Base-by-base conservation (phyloP, 2,113 vertebrate species). In the Oncorhynchus keta region DNA sequence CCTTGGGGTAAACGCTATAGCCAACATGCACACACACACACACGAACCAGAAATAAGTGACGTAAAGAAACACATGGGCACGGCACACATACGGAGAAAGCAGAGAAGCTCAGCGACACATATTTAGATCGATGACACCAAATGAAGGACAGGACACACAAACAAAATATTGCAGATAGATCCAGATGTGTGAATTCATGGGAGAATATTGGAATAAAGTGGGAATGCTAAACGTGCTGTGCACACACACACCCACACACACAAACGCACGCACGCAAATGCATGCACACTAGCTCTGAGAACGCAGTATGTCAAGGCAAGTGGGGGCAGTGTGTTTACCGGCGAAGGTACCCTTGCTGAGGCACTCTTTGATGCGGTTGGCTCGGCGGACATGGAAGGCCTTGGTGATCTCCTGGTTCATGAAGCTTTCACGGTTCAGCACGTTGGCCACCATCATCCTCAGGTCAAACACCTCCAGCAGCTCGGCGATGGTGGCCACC, bases 371-470 rank as follows among this genome's bases (percentile, higher is more conserved):
- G 93, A 97, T 95, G 79, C 96, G 95, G 90, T 97, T 97, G 89
- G 95, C 95, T 1, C 95, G 94, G 61, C 96, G 95, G 45, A 97
- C 95, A 0, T 97, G 96, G 90, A 97, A 97, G 76, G 96, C 96
- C 89, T 96, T 96, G 83, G 96, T 97, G 90, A 97, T 97, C 90
- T 97, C 96, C 86, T 95, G 95, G 89, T 97, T 97, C 96, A 97
- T 97, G 92, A 97, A 97, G 87, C 96, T 96, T 87, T 97, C 96
- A 80, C 93, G 92, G 92, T 96, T 97, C 78, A 97, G 93, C 28
- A 95, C 90, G 2, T 97, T 97, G 76, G 96, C 95, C 83, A 97
- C 95, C 96, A 97, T 97, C 96, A 96, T 97, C 73, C 96, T 93
- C 84, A 96, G 83, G 90, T 97, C 95, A 13, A 97, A 97, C 78